phyloP scores from a whole-genome alignment of 2,888 invertebrate species.

The Schizotus pectinicornis region DNA sequence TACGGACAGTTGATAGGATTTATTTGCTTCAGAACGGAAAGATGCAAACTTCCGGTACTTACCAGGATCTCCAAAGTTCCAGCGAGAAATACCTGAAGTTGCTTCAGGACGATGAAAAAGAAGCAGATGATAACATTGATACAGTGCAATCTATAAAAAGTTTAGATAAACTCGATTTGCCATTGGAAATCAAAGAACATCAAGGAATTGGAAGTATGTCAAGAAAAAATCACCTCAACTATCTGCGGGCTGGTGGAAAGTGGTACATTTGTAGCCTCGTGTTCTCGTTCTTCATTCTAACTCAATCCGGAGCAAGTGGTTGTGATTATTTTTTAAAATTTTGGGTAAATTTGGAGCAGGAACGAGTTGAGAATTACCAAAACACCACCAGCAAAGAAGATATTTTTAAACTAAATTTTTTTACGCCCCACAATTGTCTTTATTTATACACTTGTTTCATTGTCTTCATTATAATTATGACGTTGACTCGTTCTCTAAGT shows the following conservation, averaged over 20 bases:
- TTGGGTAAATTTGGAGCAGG: constrained; percentile 57
- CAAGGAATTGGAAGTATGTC: no score
- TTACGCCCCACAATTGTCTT: constrained; percentile 40
- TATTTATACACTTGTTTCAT: constrained; percentile 42
- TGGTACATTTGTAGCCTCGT: constrained; percentile 65
- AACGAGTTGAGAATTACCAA: constrained; percentile 25
- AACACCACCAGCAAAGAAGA: neutral
- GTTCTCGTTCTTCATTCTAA: constrained; percentile 67
- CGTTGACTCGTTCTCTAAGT: constrained; percentile 57
- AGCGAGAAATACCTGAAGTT: constrained; percentile 63
- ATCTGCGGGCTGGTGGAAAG: constrained; percentile 14
- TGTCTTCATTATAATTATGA: constrained; percentile 51
- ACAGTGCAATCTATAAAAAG: constrained; percentile 28
- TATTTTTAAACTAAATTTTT: neutral
- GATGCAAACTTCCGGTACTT: constrained; percentile 55
- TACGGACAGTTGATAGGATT: constrained; percentile 70
- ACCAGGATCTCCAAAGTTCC: constrained; percentile 59
- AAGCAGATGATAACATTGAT: constrained; percentile 35
- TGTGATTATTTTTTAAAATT: constrained; percentile 82
- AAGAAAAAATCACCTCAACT: constrained; percentile 32
- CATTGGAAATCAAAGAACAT: no score
- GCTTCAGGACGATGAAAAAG: constrained; percentile 50
- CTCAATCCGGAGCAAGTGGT: constrained; percentile 75
- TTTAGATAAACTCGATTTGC: constrained; percentile 31
- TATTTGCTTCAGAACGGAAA: constrained; percentile 71